A percentile compares a stretch with the other conserved stretches of the same genome.
Evolutionary conservation across 2,888 invertebrate genomes (phyloP).

Genomic region (Pteria penguin): DNA sequence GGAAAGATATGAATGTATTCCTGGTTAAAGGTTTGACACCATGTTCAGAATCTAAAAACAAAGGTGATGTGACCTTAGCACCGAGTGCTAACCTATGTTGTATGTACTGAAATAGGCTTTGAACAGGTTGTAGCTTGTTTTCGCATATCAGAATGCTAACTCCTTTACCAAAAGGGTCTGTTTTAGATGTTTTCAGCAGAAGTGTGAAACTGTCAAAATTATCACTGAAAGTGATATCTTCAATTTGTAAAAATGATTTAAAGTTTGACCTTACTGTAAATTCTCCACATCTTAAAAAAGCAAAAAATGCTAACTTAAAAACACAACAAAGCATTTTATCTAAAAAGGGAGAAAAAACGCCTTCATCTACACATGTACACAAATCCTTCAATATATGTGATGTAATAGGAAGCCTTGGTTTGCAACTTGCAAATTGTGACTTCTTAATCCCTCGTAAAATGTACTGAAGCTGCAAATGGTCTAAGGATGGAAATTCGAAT

Average conservation of each 20-base stretch:
- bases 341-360: neutral
- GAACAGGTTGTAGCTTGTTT: slow-evolving; percentile 13
- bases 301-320: slow-evolving; percentile 22
- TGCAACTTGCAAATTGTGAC: neutral
- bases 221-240: neutral
- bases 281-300: slow-evolving; percentile 28
- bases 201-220: neutral
- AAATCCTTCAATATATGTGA: neutral
- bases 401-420: neutral
- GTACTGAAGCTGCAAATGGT: neutral
- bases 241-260: neutral
- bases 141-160: slow-evolving; percentile 4
- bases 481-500: neutral
- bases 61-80: neutral
- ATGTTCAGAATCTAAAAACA: neutral
- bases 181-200: slow-evolving; percentile 22
- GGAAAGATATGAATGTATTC: slow-evolving; percentile 1
- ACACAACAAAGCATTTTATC: slow-evolving; percentile 10
- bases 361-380: neutral
- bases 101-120: neutral
- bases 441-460: slow-evolving; percentile 2
- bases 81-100: no score
- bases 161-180: slow-evolving; percentile 28
- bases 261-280: slow-evolving; percentile 16
- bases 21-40: neutral